Evolutionary conservation across 2,113 vertebrate species (phyloP).

Genomic region (Dendropsophus ebraccatus): DNA sequence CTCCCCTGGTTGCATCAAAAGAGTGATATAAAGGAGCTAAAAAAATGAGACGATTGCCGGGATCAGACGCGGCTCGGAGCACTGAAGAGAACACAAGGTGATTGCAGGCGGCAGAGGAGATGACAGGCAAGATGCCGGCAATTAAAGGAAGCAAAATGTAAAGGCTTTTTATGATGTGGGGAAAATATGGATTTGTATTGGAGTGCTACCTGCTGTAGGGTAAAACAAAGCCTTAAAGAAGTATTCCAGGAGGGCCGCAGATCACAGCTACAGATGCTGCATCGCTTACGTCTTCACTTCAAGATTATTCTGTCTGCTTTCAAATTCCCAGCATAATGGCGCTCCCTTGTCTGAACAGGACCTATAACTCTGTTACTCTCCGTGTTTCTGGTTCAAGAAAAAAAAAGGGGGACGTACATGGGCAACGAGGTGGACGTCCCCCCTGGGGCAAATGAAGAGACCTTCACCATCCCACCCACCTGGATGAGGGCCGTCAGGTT

Average conservation of each 20-base stretch:
- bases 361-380: no score
- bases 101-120: not conserved
- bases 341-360: no score
- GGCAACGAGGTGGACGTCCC: no score
- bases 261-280: not conserved
- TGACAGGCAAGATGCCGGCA: not conserved
- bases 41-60: not conserved
- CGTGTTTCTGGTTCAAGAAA: no score
- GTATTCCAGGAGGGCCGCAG: not conserved
- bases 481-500: no score
- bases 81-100: not conserved
- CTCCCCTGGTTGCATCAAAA: not conserved
- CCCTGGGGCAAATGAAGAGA: no score
- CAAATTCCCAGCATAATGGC: no score
- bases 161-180: not conserved
- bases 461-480: no score
- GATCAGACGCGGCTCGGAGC: not conserved
- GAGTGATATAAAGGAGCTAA: not conserved
- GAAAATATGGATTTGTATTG: not conserved
- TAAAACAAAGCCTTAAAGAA: not conserved
- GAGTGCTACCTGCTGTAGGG: not conserved
- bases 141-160: slow-evolving; percentile 11
- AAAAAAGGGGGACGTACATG: no score
- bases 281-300: no score
- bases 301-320: no score